Percentiles rank a stretch among this genome's conserved stretches.
Evolutionary conservation across 2,113 vertebrate species (phyloP).

Genomic region (Zosterops japonicus): DNA sequence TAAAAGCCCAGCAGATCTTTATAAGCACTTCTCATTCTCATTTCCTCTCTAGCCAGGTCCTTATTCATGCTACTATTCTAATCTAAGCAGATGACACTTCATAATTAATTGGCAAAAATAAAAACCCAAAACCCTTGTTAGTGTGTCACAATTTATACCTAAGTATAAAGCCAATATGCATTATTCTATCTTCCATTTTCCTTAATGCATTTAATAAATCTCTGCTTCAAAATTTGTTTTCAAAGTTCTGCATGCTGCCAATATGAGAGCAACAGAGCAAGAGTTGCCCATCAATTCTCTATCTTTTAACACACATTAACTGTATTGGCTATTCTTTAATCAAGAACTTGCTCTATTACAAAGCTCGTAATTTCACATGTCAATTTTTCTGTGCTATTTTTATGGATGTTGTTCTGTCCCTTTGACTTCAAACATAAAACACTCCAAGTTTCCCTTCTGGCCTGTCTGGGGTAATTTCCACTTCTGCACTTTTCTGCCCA

Average conservation of each 20-base stretch:
- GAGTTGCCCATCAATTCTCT: neutral
- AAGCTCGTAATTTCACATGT: neutral
- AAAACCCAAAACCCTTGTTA: neutral
- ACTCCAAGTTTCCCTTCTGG: neutral
- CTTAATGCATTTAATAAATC: neutral
- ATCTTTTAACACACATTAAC: neutral
- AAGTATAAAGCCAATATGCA: neutral
- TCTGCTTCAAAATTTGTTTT: neutral
- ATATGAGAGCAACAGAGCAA: neutral
- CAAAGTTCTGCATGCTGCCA: neutral
- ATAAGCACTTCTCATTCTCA: neutral
- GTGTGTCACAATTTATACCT: neutral
- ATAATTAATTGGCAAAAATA: neutral
- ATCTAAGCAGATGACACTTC: neutral
- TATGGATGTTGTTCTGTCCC: neutral
- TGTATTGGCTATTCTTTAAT: neutral
- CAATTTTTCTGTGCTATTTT: neutral
- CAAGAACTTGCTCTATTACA: neutral
- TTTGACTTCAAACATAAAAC: neutral
- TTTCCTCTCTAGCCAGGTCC: neutral
- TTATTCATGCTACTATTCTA: neutral
- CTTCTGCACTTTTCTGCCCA: neutral
- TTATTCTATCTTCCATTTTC: neutral
- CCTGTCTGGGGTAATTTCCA: neutral
- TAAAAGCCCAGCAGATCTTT: conserved; percentile 1